Evolutionary conservation across 2,113 vertebrate genomes (phyloP), one percentile per base, ranked within the genome.

Genomic region (Spilogale gracilis): DNA sequence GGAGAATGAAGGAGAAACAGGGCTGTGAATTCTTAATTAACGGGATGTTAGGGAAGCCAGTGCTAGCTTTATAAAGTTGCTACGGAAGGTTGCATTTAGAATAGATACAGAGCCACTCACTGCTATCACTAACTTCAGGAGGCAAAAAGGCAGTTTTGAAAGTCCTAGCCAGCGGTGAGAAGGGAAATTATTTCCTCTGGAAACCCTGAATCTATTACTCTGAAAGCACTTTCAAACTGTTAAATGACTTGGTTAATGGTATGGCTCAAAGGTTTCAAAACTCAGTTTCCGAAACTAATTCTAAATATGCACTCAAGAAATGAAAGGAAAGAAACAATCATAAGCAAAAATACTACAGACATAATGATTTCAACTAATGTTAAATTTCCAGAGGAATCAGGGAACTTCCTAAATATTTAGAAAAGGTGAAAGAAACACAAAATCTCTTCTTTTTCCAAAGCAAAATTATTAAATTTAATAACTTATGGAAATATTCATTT

Each of bases 21-120:
- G 56, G 5, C 69, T 81, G 89, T 94, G 95, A 96, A 95, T 97
- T 95, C 92, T 92, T 96, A 94, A 97, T 95, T 94, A 97, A 87
- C 0, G 0, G 89, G 27, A 88, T 87, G 61, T 9, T 92, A 21
- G 52, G 60, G 21, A 96, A 67, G 74, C 63, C 38, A 79, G 30
- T 17, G 32, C 43, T 18, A 25, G 78, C 38, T 74, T 74, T 58
- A 13, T 16, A 63, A 69, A 58, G 38, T 45, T 1, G 6, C 92
- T 48, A 12, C 18, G 63, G 83, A 96, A 95, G 45, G 45, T 10
- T 95, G 67, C 21, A 0, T 80, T 96, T 71, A 96, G 63, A 58
- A 92, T 1, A 61, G 83, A 84, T 5, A 60, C 14, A 80, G 67
- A 96, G 76, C 65, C 52, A 17, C 69, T 94, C 25, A 21, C 89